Conservation (phyloP, 2,797 vertebrate genomes). For the Glyptemys insculpta region DNA sequence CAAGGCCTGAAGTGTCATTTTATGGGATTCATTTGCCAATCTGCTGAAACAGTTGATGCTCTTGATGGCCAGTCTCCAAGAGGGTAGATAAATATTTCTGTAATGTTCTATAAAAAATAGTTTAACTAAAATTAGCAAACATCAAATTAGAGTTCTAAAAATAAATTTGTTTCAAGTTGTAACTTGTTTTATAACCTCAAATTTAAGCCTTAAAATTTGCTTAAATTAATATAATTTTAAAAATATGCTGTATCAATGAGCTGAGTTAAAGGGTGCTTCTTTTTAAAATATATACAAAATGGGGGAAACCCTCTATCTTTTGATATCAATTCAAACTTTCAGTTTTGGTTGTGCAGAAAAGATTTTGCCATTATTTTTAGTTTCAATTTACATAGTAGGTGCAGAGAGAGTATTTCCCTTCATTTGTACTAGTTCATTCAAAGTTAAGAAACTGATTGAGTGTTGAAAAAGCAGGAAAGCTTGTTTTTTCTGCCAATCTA, state of each 20-base stretch:
- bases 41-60: not conserved
- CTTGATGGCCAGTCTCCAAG: not conserved
- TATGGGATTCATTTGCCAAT: not conserved
- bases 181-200: not conserved
- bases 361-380: not conserved
- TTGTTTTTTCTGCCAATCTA: not conserved
- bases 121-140: not conserved
- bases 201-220: not conserved
- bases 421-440: not conserved
- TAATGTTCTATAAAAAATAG: no score
- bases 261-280: not conserved
- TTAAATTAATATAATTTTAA: not conserved
- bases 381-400: not conserved
- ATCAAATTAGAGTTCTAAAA: not conserved
- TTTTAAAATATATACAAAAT: no score
- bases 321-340: not conserved
- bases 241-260: not conserved
- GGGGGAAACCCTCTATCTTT: not conserved
- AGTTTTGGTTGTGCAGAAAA: not conserved
- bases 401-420: not conserved
- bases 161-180: not conserved
- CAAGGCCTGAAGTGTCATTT: not conserved
- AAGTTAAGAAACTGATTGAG: not conserved
- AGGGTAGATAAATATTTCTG: not conserved
- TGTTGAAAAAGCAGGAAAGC: not conserved